Base-by-base conservation (phyloP, 2,888 invertebrate genomes). In the Zaprionus obscuricornis region DNA sequence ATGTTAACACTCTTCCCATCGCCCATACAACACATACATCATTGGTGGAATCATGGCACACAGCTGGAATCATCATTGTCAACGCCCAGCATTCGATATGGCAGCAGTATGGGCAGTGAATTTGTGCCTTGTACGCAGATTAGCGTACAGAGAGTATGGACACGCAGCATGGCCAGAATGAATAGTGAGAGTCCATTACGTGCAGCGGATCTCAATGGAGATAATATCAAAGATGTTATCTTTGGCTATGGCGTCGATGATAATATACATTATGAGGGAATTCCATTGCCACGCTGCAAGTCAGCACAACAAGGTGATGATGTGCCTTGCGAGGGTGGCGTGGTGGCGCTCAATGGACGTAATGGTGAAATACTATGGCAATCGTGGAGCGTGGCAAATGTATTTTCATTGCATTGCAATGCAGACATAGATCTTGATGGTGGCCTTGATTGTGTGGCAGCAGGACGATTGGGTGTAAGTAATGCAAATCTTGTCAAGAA, bases 301-400 rank as follows among this genome's bases (percentile, higher is more conserved):
- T 91, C 92, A 39, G 94, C 95, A 78, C 92, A 93, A 62, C 92
- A 94, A 57, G 87, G 79, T 1, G 93, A 95, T 83, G 92, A 92
- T 40, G 93, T 93, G 6, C 91, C 92, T 46, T 96, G 96, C 86
- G 92, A 93, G 65, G 96, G 96, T 2, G 96, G 96, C 4, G 91
- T 95, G 6, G 90, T 95, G 66, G 95, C 95, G 0, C 85, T 96
- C n/a, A 93, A 96, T 87, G 96, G 96, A 0, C 88, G 84, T 16
- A 93, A 92, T 29, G 96, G 96, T 1, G 90, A 92, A 22, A 92
- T 93, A n/a, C 77, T 96, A 8, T 96, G 96, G 96, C 92, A 93
- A 29, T 92, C 93, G 67, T 95, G 95, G 93, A 91, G 94, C 3
- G 91, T 92, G 26, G 94, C 95, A 73, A 94, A 95, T 68, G 92